Evolutionary conservation across 2,888 invertebrate species (phyloP), one percentile per base, ranked within the genome.

Genomic region (Smittia aterrima): DNA sequence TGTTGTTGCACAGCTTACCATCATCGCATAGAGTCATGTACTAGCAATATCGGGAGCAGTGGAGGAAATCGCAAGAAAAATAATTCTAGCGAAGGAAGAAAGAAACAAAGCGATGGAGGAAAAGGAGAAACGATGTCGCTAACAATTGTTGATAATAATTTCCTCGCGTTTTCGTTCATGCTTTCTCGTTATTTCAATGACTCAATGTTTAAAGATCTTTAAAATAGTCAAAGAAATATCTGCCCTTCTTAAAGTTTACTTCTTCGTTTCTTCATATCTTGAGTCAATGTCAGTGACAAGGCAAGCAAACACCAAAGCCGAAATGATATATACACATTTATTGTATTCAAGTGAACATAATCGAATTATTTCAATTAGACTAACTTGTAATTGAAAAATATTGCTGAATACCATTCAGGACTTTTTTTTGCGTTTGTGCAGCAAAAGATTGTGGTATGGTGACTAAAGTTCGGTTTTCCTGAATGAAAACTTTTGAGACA

Each of bases 331-430:
- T 71, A 38, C 27, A 54, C 58, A 54, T 71, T 58, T 27, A 9
- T 32, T 58, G 4, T 7, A 38, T 58, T 54, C 54, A 58, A 71
- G 54, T 54, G 71, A 20, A 71, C 13, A 80, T 83, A 83, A 83
- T 83, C 82, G 82, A 83, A 83, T 83, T 83, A 83, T 80, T 83
- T 82, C 83, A 81, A 47, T 80, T 79, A 81, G 83, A 83, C 80
- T 81, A 81, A 82, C 79, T 83, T 82, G 83, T 83, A 83, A 83
- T 83, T 83, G 83, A 83, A 83, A 83, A 83, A 83, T 83, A 83
- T 83, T 82, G 82, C 81, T 38, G 38, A 38, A 38, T 38, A 38
- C 4, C 38, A 38, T 38, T 38, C 38, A 9, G n/a, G n/a, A n/a
- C 9, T 38, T 38, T 38, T 38, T 9, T 38, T 38, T 38, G 38